These are phyloP conservation scores for Ennomos erosarius DNA, from an alignment of 2,888 invertebrate species.

Conservation along the genomic window DNA sequence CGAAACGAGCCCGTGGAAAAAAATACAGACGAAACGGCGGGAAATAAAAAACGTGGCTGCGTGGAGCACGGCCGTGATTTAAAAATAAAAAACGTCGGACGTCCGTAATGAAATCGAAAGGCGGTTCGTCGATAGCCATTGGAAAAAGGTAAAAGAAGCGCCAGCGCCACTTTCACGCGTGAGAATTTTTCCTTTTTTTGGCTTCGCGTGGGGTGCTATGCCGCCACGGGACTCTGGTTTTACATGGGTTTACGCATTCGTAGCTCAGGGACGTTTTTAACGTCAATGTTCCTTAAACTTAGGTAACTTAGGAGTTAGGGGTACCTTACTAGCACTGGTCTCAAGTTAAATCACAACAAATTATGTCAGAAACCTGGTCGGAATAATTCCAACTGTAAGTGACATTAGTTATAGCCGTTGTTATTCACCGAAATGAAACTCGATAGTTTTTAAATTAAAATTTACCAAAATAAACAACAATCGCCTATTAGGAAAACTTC, in stretches of 20 bases:
- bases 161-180: slow-evolving; percentile 79
- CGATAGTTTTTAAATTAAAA: too few relatives aligned
- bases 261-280: not conserved
- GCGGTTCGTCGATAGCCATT: slow-evolving; percentile 83
- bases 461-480: too few relatives aligned
- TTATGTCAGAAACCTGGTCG: too few relatives aligned
- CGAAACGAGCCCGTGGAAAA: slow-evolving; percentile 71
- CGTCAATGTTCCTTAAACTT: too few relatives aligned
- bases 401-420: too few relatives aligned
- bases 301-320: too few relatives aligned
- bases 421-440: too few relatives aligned
- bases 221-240: slow-evolving; percentile 50
- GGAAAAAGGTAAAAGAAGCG: slow-evolving; percentile 81
- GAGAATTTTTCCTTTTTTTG: slow-evolving; percentile 81
- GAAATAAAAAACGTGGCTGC: slow-evolving; percentile 73
- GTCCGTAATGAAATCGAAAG: slow-evolving; percentile 86
- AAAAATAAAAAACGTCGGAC: slow-evolving; percentile 82
- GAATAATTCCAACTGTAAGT: too few relatives aligned
- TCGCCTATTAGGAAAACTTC: too few relatives aligned
- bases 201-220: slow-evolving; percentile 53
- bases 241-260: slow-evolving; percentile 52
- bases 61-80: slow-evolving; percentile 79
- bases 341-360: too few relatives aligned
- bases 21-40: slow-evolving; percentile 73
- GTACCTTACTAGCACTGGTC: too few relatives aligned